Conservation (phyloP, 2,888 invertebrate genomes). For the Caenorhabditis afra region DNA sequence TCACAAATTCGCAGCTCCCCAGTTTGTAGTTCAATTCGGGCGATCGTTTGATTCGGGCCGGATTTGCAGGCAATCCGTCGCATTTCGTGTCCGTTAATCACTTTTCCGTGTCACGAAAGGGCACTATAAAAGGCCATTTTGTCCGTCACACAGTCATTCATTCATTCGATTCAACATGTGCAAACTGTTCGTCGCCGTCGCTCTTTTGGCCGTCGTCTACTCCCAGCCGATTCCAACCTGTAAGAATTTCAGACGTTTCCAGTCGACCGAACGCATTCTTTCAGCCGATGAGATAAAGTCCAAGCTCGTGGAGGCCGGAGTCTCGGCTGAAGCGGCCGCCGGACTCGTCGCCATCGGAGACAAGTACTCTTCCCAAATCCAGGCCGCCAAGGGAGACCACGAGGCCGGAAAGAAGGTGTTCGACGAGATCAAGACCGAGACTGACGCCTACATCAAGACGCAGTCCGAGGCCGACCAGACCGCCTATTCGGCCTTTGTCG, state of each 20-base stretch:
- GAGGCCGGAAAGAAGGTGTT: constrained; percentile 34
- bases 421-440: constrained; percentile 20
- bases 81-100: constrained; percentile 28
- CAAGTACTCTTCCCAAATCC: constrained; percentile 32
- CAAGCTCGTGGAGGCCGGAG: constrained; percentile 23
- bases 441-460: constrained; percentile 40
- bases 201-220: constrained; percentile 35
- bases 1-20: constrained; percentile 3
- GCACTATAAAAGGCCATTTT: constrained; percentile 14
- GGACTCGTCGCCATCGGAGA: constrained; percentile 42
- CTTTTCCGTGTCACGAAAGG: constrained; percentile 8
- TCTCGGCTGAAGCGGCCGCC: constrained; percentile 32
- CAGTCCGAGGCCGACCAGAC: constrained; percentile 34
- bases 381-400: constrained; percentile 31
- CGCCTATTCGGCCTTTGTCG: constrained; percentile 29
- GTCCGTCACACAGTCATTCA: constrained; percentile 16
- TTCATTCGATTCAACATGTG: constrained; percentile 30
- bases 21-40: constrained; percentile 32
- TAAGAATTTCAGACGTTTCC: neutral
- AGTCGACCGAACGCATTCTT: neutral
- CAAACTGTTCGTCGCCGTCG: constrained; percentile 38
- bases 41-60: constrained; percentile 3
- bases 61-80: constrained; percentile 21
- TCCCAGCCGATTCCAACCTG: constrained; percentile 23
- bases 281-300: constrained; percentile 29